These are phyloP conservation scores for Lepeophtheirus nordmannii DNA, from an alignment of 2,888 invertebrate genomes.

Conservation along the genomic window DNA sequence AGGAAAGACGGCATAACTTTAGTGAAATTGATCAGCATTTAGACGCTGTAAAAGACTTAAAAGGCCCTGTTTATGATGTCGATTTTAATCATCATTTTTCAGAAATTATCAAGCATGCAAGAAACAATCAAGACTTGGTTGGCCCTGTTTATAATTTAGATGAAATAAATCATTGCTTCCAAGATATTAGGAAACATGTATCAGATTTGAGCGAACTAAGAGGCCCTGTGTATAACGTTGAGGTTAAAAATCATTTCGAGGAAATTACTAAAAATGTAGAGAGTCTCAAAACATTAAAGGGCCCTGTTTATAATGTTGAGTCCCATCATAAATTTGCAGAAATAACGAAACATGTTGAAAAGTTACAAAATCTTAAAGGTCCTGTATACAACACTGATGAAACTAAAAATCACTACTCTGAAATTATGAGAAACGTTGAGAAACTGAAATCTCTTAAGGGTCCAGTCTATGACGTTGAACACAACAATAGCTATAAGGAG, in stretches of 20 bases:
- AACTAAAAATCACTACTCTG: neutral
- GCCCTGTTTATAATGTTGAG: slow-evolving; percentile 17
- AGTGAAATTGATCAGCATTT: slow-evolving; percentile 10
- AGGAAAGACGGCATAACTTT: slow-evolving; percentile 18
- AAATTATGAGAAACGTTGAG: neutral
- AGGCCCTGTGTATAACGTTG: slow-evolving; percentile 24
- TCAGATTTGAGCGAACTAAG: slow-evolving; percentile 4
- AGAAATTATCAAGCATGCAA: neutral
- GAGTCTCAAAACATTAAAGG: neutral
- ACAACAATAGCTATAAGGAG: slow-evolving; percentile 7
- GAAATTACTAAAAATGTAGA: neutral
- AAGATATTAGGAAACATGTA: slow-evolving; percentile 11
- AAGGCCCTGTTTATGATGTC: slow-evolving; percentile 14
- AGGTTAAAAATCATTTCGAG: slow-evolving; percentile 17
- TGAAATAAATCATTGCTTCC: neutral
- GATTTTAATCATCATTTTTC: slow-evolving; percentile 18
- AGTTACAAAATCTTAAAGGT: slow-evolving; percentile 10
- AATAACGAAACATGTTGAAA: slow-evolving; percentile 10
- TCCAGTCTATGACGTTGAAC: slow-evolving; percentile 5
- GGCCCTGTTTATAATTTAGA: slow-evolving; percentile 21
- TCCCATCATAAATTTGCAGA: slow-evolving; percentile 12
- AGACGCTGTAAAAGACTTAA: neutral
- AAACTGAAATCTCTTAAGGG: slow-evolving; percentile 9
- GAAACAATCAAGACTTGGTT: neutral
- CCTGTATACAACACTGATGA: slow-evolving; percentile 18